Conservation (phyloP, 2,113 vertebrate species). For the Oryctolagus cuniculus region mOryCun1.1 NC_091443.1:25803501-25804000, state of each 20-base stretch:
- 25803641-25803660: not conserved
- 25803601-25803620: not conserved
- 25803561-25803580: not conserved
- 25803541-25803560: not conserved
- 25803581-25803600: not conserved
- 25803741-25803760: not conserved
- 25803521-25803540: not conserved
- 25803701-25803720: not conserved
- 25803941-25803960: not conserved
- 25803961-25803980: not conserved
- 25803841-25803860: not conserved
- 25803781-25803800: conserved; percentile 31
- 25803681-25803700: not conserved
- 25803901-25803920: not conserved
- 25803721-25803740: not conserved
- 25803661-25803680: conserved; percentile 12
- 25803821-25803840: conserved; percentile 42
- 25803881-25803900: not conserved
- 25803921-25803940: conserved; percentile 25
- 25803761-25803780: conserved; percentile 15
- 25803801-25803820: conserved; percentile 57
- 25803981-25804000: not conserved
- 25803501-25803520: not conserved
- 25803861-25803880: conserved; percentile 22
- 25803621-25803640: not conserved